Evolutionary conservation across 1,140 invertebrate genomes (phyloP), one percentile per base, ranked within the genome.

Genomic region (Hermatobates lingyangjiaoensis): DNA sequence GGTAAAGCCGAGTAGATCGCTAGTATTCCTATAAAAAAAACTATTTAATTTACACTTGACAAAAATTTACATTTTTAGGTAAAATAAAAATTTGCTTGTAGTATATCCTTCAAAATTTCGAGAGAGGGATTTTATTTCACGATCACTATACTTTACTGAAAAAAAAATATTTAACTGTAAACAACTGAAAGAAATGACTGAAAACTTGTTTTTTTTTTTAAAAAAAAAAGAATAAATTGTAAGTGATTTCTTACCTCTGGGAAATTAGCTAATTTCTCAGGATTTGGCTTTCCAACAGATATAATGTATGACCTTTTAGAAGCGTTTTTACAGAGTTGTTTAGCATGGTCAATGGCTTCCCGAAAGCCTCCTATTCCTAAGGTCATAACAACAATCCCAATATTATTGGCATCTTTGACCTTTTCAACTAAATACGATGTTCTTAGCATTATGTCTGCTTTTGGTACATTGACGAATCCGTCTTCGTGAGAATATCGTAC

Each of bases 251-350:
- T 64, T 66, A 83, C 80, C 70, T 93, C 87, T 48, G 82, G 75
- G 67, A 93, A 89, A 68, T 97, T 97, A 0, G 89, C 89, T 50
- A 97, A 66, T 68, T 97, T 97, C 1, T 83, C 78, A 39, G 83
- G 78, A 73, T 90, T 95, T 18, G 89, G 80, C 68, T 91, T 91
- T 2, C 91, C 91, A 48, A 96, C 81, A 27, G 84, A 84, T 42
- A 96, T 77, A n/a, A 87, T 80, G 60, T 95, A 94, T 48, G 76
- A 79, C 61, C 87, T 90, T 62, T 91, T 91, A 0, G 80, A 80
- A 34, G 79, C 77, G 34, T 69, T 63, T 60, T 77, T 80, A 1
- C 87, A 73, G 27, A 87, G 67, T 34, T 71, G 62, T 65, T 87
- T 88, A 42, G 94, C 64, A 54, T 76, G 73, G 18, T 73, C 67